phyloP scores from a whole-genome alignment of 2,113 vertebrate genomes.

The Centropus bengalensis region DNA sequence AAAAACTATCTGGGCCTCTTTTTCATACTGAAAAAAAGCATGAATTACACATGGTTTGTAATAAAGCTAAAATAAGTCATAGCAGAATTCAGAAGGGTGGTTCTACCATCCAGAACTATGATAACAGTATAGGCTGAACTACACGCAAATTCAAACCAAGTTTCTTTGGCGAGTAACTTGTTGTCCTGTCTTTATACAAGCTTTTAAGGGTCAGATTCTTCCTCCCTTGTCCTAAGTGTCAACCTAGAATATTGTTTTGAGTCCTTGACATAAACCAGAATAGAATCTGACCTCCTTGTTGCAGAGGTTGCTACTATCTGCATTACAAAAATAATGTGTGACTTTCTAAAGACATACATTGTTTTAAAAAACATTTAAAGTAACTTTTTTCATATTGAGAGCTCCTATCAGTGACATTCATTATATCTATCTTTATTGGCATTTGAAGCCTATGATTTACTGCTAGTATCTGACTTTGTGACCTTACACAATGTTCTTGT shows the following conservation, averaged over 20 bases:
- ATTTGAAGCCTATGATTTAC: conserved; percentile 36
- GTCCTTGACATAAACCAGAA: neutral
- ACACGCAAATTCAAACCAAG: neutral
- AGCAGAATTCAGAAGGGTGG: neutral
- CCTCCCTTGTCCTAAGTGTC: neutral
- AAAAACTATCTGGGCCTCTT: neutral
- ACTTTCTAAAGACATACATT: neutral
- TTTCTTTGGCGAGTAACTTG: neutral
- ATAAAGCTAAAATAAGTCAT: neutral
- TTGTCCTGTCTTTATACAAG: neutral
- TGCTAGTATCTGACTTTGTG: neutral
- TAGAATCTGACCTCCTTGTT: neutral
- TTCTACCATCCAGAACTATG: neutral
- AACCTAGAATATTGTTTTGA: neutral
- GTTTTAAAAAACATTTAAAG: neutral
- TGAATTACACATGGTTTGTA: neutral
- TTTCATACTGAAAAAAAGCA: neutral
- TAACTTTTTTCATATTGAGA: neutral
- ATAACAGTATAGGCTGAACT: neutral
- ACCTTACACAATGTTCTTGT: neutral
- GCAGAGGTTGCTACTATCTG: neutral
- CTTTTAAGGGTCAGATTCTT: neutral
- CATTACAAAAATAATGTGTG: neutral
- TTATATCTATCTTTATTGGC: neutral
- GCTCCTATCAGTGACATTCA: neutral